Evolutionary conservation across 2,113 vertebrate species (phyloP), one percentile per base, ranked within the genome.

Genomic region (Anguilla japonica): DNA sequence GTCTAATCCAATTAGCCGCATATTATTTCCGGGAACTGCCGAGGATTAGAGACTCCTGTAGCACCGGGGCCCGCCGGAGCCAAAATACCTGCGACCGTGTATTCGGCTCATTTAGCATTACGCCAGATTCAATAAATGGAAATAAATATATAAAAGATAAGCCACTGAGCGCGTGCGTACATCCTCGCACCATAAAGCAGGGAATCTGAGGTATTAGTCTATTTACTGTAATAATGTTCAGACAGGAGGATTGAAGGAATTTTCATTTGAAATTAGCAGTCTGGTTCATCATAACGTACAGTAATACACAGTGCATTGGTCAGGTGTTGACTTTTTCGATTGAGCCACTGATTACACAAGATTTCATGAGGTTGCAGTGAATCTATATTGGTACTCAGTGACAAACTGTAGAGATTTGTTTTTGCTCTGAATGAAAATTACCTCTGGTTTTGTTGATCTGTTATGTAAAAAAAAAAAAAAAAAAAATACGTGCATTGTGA

Each of bases 1-100:
- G 92, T 94, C 92, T 89, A 90, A 93, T 94, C 94, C 95, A 96
- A 96, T 96, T 95, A 95, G 95, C 89, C 90, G 91, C 91, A 88
- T 88, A 93, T 95, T 95, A 95, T 94, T 93, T 94, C 86, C 87
- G 92, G 94, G 92, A 94, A 89, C 90, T 87, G 91, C 88, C 75
- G 90, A 92, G 93, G 89, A 88, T 88, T 75, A 56, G 84, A 89
- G 82, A 43, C 84, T 34, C 56, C 80, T 87, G 87, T 63, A 75
- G 41, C 81, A 29, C 84, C 6, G 29, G 83, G 85, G 88, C 56
- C 86, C 46, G 83, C 46, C 8, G 46, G 82, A 84, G 63, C 85
- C 75, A 57, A 67, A 81, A 86, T 83, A 89, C 78, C 85, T 88
- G 46, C 39, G 40, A 41, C 43, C 50, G 41, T 60, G 81, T 75